phyloP scores from a whole-genome alignment of 2,113 vertebrate species.

The Forbesichthys papilliferus region DNA sequence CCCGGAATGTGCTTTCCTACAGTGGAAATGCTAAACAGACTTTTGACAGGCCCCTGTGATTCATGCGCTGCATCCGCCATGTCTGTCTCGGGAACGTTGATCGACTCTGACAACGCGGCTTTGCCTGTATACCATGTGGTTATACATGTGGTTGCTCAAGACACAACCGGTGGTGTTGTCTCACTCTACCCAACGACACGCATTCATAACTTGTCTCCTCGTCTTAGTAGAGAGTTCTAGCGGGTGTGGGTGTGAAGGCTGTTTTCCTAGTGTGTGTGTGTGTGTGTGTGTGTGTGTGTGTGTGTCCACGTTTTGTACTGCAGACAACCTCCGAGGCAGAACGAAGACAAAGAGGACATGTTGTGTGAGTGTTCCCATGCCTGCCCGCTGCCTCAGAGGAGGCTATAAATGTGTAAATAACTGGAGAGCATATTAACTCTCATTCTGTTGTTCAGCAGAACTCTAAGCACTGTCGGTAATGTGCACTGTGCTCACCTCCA shows the following conservation, averaged over 20 bases:
- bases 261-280: constrained; percentile 25
- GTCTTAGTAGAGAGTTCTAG: constrained; percentile 35
- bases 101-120: constrained; percentile 64
- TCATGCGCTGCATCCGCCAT: constrained; percentile 56
- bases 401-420: constrained; percentile 92
- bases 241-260: constrained; percentile 13
- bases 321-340: constrained; percentile 35
- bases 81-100: constrained; percentile 56
- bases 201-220: constrained; percentile 44
- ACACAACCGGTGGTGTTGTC: constrained; percentile 23
- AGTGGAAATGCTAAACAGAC: constrained; percentile 65
- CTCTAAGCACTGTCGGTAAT: constrained; percentile 85
- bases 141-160: constrained; percentile 4
- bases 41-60: constrained; percentile 67
- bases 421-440: constrained; percentile 90
- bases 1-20: constrained; percentile 70
- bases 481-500: constrained; percentile 85
- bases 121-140: constrained; percentile 35
- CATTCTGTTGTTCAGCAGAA: constrained; percentile 89
- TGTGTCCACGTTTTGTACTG: constrained; percentile 39
- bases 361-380: constrained; percentile 58
- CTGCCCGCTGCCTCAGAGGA: constrained; percentile 69
- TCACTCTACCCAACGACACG: constrained; percentile 18
- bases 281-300: constrained; percentile 3
- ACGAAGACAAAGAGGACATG: constrained; percentile 30